Base-by-base conservation (phyloP, 2,113 vertebrate genomes). In the Corvus hawaiiensis region DNA sequence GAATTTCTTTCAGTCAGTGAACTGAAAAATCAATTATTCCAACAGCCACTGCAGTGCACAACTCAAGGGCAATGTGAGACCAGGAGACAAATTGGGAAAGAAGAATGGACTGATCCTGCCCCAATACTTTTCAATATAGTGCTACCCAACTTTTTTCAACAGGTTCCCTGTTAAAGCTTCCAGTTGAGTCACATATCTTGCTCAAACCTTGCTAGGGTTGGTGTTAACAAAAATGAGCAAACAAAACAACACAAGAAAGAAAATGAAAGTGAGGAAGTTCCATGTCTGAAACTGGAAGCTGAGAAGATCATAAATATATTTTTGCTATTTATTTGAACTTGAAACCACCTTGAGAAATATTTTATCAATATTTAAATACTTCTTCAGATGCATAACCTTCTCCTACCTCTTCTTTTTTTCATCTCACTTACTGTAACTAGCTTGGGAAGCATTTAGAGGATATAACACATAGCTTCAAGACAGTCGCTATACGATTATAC, bases 11-110 rank as follows among this genome's bases (percentile, higher is more conserved):
- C 94, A 84, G 83, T 59, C 94, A 94, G 83, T 93, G 93, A 93
- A 92, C 91, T 93, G 95, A 95, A 93, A 96, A 97, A 96, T 90
- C 93, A 92, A 90, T 95, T 94, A 95, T 86, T 92, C 43, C 72
- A 80, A 90, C 72, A 88, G 83, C 14, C 46, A 67, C 51, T 90
- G 83, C 91, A 79, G 48, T 55, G 87, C 78, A 71, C 20, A 82
- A 46, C 84, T 94, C 91, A 96, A 94, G 94, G 93, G 63, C 89
- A 97, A 55, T 61, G 55, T 49, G 78, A 94, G 72, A 91, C 30
- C 37, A 83, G 43, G 39, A 94, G 63, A 91, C 30, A 94, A 84
- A 89, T 3, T 55, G 58, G 71, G 33, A 87, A 94, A 88, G 55
- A 94, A 88, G 37, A 94, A 77, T 22, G 51, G 54, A 46, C 72